These are phyloP conservation scores for Otus sunia DNA, from an alignment of 2,113 vertebrate genomes.

Conservation along the genomic window DNA sequence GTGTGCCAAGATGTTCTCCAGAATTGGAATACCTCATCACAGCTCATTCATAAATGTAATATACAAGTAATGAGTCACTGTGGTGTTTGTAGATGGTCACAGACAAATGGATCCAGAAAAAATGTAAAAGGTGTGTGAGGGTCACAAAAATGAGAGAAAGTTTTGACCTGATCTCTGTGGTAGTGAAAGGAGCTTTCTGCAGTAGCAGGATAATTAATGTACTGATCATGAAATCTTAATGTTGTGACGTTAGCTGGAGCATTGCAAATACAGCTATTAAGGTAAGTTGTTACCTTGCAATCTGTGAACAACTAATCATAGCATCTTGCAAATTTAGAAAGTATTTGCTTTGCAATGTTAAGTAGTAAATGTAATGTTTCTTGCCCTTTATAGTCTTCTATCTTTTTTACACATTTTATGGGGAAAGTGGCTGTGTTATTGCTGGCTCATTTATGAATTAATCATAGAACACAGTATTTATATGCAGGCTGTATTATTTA, in stretches of 20 bases:
- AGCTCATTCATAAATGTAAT: neutral
- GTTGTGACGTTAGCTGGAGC: neutral
- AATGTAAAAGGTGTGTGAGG: neutral
- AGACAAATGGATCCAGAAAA: neutral
- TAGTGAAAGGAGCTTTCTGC: neutral
- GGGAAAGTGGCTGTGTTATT: neutral
- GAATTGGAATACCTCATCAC: neutral
- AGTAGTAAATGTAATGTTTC: neutral
- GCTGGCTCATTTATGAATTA: neutral
- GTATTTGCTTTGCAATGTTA: neutral
- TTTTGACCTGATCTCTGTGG: neutral
- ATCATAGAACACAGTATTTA: neutral
- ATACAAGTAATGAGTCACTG: neutral
- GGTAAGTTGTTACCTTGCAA: neutral
- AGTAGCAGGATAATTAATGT: neutral
- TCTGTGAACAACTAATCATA: neutral
- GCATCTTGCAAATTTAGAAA: neutral
- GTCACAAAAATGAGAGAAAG: neutral
- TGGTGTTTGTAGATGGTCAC: neutral
- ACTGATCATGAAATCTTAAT: neutral
- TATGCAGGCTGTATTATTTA: neutral
- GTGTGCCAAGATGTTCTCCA: neutral
- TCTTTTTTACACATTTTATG: neutral
- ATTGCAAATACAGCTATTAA: constrained; percentile 12
- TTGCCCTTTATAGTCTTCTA: neutral